phyloP scores from a whole-genome alignment of 1,140 invertebrate species.

The Yoshiicerus persimilis region DNA sequence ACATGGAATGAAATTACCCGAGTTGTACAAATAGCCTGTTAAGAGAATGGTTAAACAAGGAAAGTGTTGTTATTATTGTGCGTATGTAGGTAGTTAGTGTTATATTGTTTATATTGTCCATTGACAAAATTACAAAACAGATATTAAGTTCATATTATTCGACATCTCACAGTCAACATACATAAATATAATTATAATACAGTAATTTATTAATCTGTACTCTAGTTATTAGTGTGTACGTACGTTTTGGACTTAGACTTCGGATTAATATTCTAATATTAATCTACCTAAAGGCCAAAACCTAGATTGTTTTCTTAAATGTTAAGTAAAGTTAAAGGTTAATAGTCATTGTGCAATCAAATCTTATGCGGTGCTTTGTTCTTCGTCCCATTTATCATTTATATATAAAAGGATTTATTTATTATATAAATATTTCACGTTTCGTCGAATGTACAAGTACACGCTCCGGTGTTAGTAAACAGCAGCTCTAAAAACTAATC shows the following conservation, averaged over 20 bases:
- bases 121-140: neutral
- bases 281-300: conserved; percentile 4
- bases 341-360: conserved; percentile 17
- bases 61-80: neutral
- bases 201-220: neutral
- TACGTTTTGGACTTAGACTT: neutral
- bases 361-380: conserved; percentile 5
- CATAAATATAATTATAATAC: neutral
- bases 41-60: neutral
- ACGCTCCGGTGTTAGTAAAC: neutral
- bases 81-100: neutral
- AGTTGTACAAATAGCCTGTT: conserved; percentile 14
- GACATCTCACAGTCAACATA: neutral
- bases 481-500: neutral
- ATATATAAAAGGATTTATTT: neutral
- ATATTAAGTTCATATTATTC: neutral
- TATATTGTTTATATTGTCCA: neutral
- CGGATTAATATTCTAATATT: neutral
- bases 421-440: neutral
- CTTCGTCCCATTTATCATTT: neutral
- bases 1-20: conserved; percentile 8
- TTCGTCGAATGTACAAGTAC: neutral
- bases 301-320: neutral
- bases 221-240: neutral
- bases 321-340: neutral